Percentiles rank a stretch among this genome's conserved stretches.
Evolutionary conservation across 2,113 vertebrate species (phyloP).

Genomic region (Hymenochirus boettgeri): DNA sequence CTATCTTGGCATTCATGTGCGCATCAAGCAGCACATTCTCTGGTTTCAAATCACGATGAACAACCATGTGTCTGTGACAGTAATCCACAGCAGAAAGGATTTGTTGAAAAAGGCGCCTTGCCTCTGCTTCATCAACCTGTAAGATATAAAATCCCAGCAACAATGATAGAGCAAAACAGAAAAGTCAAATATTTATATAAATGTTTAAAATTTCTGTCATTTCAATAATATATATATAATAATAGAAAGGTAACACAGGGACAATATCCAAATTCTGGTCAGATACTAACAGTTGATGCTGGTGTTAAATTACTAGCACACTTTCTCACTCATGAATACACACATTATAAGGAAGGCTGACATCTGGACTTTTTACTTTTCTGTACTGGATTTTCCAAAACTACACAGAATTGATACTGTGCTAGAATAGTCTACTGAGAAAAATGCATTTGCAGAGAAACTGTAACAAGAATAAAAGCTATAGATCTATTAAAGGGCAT

Average conservation of each 20-base stretch:
- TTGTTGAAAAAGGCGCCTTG: slow-evolving; percentile 94
- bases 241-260: slow-evolving; percentile 3
- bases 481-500: too few relatives aligned
- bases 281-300: neutral
- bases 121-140: slow-evolving; percentile 90
- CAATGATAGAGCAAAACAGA: neutral
- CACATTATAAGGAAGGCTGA: neutral
- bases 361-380: neutral
- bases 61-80: slow-evolving; percentile 97
- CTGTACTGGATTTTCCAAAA: neutral
- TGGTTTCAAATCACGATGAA: slow-evolving; percentile 96
- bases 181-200: neutral
- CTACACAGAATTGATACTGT: neutral
- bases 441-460: neutral
- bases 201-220: neutral
- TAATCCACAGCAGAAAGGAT: slow-evolving; percentile 97
- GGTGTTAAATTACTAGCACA: neutral
- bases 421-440: neutral
- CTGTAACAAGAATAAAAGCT: slow-evolving; percentile 14
- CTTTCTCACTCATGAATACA: neutral
- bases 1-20: slow-evolving; percentile 96
- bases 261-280: neutral
- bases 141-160: neutral
- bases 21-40: slow-evolving; percentile 95
- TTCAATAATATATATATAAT: neutral